Evolutionary conservation across 2,888 invertebrate species (phyloP), one percentile per base, ranked within the genome.

Genomic region (Drosophila picticornis): DNA sequence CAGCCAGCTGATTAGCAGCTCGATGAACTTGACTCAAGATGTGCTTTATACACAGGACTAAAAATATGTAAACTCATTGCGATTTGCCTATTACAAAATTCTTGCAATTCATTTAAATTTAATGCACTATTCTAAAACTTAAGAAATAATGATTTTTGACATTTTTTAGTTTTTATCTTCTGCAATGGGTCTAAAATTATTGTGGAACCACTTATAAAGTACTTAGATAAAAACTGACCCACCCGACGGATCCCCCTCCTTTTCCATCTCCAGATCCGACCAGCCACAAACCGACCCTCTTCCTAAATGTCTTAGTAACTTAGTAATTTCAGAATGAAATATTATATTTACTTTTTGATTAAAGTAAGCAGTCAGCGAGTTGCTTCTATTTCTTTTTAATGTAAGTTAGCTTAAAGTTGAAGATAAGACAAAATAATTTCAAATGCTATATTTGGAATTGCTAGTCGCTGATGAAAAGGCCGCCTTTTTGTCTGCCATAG

Each of bases 1-100:
- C 27, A 13, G 56, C n/a, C 69, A 65, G 50, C 61, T 72, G 78
- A 81, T 73, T 79, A 78, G 77, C 77, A n/a, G 34, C 25, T n/a
- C n/a, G n/a, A 53, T 13, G 16, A 31, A 6, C n/a, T 51, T 29
- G 46, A 22, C 13, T n/a, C 29, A 31, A 51, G 19, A 11, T 29
- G 29, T 2, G 5, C 19, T 19, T 7, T 13, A 19, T 4, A 16
- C 2, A 10, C 16, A 50, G 10, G 5, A 19, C 27, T 22, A 22
- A 11, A 22, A 40, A 11, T 11, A 22, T 22, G 40, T 11, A 5
- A 25, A 9, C 16, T 46, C 22, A 13, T 25, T 46, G 38, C 19
- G 19, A 38, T 4, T n/a, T 40, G 38, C 19, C 36, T 13, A 34
- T 34, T 34, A n/a, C 10, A 40, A 40, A 40, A 4, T 40, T 40